A percentile compares a stretch with the other conserved stretches of the same genome.
phyloP scores from a whole-genome alignment of 2,888 invertebrate genomes.

The Cantharis nigra region DNA sequence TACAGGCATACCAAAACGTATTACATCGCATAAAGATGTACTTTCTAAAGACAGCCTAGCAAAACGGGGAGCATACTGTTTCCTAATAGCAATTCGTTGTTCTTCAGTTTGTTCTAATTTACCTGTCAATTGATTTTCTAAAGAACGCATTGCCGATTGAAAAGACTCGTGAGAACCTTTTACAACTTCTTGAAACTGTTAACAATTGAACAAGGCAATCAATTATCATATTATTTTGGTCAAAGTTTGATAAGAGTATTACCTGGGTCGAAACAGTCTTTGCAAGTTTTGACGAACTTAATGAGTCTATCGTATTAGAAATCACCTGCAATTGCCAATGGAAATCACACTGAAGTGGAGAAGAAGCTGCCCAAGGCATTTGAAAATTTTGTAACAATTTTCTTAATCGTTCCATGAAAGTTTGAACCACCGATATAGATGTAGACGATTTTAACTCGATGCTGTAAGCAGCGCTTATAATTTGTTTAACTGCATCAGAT shows the following conservation, averaged over 20 bases:
- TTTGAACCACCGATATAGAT: conserved; percentile 66
- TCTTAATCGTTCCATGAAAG: conserved; percentile 69
- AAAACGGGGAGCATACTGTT: conserved; percentile 78
- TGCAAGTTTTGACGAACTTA: conserved; percentile 73
- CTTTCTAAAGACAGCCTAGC: conserved; percentile 83
- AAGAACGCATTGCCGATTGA: conserved; percentile 69
- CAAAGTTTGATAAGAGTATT: conserved; percentile 17
- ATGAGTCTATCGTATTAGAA: conserved; percentile 69
- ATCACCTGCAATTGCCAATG: conserved; percentile 76
- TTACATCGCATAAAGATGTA: conserved; percentile 78
- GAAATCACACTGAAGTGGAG: conserved; percentile 50
- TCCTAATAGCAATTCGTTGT: conserved; percentile 74
- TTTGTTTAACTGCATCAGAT: conserved; percentile 76
- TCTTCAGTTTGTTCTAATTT: conserved; percentile 81
- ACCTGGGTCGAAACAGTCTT: conserved; percentile 69
- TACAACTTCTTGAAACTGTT: conserved; percentile 77
- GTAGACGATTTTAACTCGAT: conserved; percentile 71
- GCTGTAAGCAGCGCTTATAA: conserved; percentile 75
- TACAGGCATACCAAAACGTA: conserved; percentile 73
- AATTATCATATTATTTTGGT: conserved; percentile 60
- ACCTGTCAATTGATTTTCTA: conserved; percentile 72
- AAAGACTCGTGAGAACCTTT: conserved; percentile 79
- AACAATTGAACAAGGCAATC: conserved; percentile 33
- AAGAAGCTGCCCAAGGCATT: conserved; percentile 62
- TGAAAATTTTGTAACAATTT: conserved; percentile 65